A percentile compares a stretch with the other conserved stretches of the same genome.
phyloP scores from a whole-genome alignment of 2,888 invertebrate species.

The Pristionchus exspectatus region DNA sequence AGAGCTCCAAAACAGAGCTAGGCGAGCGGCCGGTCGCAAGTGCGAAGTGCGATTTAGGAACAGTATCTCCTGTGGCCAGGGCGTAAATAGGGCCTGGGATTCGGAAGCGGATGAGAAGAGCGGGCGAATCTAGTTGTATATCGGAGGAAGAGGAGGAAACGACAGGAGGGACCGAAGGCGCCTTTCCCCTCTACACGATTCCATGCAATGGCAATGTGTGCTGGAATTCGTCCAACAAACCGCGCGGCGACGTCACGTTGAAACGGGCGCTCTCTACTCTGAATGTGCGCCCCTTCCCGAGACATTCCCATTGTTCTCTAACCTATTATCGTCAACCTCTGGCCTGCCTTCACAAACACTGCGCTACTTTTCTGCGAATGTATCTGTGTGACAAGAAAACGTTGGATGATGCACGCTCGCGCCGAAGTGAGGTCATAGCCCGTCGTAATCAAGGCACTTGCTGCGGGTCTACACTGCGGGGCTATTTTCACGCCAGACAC shows the following conservation, averaged over 20 bases:
- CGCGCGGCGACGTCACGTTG: not conserved
- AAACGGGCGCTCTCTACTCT: not conserved
- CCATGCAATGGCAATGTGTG: constrained; percentile 33
- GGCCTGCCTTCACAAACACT: not conserved
- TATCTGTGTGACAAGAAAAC: not conserved
- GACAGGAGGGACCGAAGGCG: not conserved
- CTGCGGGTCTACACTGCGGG: not conserved
- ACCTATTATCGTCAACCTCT: not conserved
- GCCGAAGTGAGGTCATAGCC: not conserved
- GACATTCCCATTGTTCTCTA: constrained; percentile 11
- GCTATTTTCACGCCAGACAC: not conserved
- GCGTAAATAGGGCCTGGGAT: constrained; percentile 7
- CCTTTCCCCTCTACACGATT: not conserved
- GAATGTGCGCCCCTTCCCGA: not conserved
- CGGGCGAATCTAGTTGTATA: not conserved
- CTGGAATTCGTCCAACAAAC: not conserved
- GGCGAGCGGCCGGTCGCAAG: not conserved
- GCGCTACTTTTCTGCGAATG: not conserved
- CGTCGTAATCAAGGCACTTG: not conserved
- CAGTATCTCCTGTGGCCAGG: not conserved
- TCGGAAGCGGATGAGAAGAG: not conserved
- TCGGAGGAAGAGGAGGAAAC: not conserved
- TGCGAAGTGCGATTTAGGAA: not conserved
- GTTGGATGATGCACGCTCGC: not conserved
- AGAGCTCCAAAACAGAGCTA: not conserved